phyloP scores from a whole-genome alignment of 1,140 invertebrate species.

The Trichonephila clavata region DNA sequence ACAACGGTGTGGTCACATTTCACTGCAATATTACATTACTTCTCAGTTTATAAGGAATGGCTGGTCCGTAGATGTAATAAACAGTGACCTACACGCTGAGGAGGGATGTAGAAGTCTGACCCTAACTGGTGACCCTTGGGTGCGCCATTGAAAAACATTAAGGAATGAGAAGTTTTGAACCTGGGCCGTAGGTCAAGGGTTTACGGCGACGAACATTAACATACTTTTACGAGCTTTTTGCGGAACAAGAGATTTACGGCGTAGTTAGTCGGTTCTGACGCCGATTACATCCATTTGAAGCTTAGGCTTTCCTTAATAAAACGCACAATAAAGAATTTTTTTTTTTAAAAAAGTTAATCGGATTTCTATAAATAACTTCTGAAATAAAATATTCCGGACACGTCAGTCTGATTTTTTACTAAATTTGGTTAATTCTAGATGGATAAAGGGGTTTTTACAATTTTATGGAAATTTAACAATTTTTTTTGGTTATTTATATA shows the following conservation, averaged over 20 bases:
- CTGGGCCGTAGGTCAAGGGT: conserved; percentile 10
- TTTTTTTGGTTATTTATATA: no score
- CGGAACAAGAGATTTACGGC: neutral
- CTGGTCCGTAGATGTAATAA: neutral
- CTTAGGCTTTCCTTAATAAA: neutral
- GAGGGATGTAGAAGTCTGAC: neutral
- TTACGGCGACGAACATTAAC: conserved; percentile 19
- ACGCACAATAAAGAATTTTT: no score
- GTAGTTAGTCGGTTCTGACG: neutral
- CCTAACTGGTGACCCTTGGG: neutral
- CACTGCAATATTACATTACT: neutral
- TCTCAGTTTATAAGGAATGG: neutral
- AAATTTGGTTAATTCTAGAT: no score
- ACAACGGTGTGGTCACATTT: neutral
- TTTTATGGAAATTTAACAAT: no score
- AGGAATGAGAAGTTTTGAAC: conserved; percentile 24
- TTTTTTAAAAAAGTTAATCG: no score
- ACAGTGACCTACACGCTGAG: neutral
- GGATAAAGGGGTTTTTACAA: no score
- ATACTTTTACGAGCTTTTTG: conserved; percentile 5
- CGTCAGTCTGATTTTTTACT: no score
- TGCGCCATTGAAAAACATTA: neutral
- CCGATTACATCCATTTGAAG: neutral
- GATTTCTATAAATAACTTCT: no score
- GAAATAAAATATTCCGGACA: no score